Base-by-base conservation (phyloP, 2,888 invertebrate species). In the Calameuta filiformis region DNA sequence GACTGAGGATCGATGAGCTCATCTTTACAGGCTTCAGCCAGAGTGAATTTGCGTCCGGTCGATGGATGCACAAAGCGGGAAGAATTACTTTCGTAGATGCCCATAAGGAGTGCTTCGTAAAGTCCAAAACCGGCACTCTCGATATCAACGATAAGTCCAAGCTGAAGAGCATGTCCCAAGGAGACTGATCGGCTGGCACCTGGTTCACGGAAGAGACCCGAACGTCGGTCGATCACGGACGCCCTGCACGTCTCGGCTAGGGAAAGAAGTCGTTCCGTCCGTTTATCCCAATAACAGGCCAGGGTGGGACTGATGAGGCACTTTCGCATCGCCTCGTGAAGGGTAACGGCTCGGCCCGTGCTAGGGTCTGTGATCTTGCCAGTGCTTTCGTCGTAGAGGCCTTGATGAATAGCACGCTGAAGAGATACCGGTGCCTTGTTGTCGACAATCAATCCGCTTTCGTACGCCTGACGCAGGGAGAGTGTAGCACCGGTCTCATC, bases 351-450 rank as follows among this genome's bases (percentile, higher is more conserved):
- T 80, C 96, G 94, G 73, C 96, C 95, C 4, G 95, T 96, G 79
- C 94, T 94, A 0, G 96, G 96, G 92, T 98, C 98, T 68, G 95
- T 94, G 76, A 98, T 94, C 92, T 96, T 97, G 15, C 97, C 97
- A 0, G 95, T 95, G 80, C 93, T 93, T 79, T 96, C 96, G 84
- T 97, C 96, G 88, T 97, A 97, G 0, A 97, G 92, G 2, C 97
- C 97, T 92, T 97, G 96, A 89, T 97, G 97, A 76, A 98, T 94
- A 0, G 97, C 96, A 87, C 97, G 93, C 89, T 97, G 97, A 56
- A 97, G 91, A 23, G 97, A 97, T 34, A 97, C 94, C 0, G 97
- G 95, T 12, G 96, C 96, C 90, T 96, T 95, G 83, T 95, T 95
- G 88, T 97, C 97, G 80, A 96, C 94, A 74, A 98, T 93, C 79